Evolutionary conservation across 2,113 vertebrate genomes (phyloP), one percentile per base, ranked within the genome.

Genomic region (Phoxinus phoxinus): DNA sequence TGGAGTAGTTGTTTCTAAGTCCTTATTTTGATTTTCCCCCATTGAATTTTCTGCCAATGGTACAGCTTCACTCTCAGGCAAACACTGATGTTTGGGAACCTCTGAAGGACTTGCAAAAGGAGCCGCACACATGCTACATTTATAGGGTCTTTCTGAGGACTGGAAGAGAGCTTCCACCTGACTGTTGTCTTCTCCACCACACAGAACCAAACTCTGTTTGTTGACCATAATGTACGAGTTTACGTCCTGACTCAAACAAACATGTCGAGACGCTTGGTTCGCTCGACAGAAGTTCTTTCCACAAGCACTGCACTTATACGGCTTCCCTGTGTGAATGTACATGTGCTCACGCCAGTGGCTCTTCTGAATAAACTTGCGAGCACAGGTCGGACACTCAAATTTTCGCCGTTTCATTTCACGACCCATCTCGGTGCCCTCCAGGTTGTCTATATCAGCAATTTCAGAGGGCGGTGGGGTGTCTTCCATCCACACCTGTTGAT

Each of bases 261-360:
- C 95, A 0, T 97, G 96, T 85, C 96, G 94, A 21, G 96, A 94
- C 3, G 96, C 96, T 92, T 97, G 96, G 90, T 96, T 97, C 88
- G 96, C 96, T 84, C 96, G 90, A 87, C 96, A 97, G 85, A 97
- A 97, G 91, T 95, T 97, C 93, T 97, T 97, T 90, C 96, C 95
- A 2, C 96, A 97, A 35, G 96, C 95, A 87, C 95, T 96, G 89
- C 96, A 97, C 51, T 96, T 96, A 93, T 97, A 97, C 46, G 96
- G 96, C 88, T 97, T 97, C 35, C 96, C 96, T 0, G 96, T 97
- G 91, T 97, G 96, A 51, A 97, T 97, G 92, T 97, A 97, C 96
- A 97, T 97, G 91, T 97, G 96, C 91, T 97, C 96, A 86, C 96
- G 88, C 96, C 96, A 97, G 94, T 97, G 96, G 93, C 96, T 97